phyloP scores from a whole-genome alignment of 2,797 vertebrate species.

The Sebastes oblongus region DNA sequence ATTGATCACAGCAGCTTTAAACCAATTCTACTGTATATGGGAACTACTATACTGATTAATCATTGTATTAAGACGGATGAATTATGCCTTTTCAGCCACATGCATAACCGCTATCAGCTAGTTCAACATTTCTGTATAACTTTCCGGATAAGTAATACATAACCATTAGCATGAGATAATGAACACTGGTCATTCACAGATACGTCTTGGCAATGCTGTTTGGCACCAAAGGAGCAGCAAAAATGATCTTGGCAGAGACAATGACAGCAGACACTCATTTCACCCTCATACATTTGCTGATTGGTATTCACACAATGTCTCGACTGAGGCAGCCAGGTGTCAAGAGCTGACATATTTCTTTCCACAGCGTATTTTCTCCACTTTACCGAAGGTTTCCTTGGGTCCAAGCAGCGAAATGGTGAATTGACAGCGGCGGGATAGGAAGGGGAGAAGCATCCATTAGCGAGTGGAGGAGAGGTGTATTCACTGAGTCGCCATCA shows the following conservation, averaged over 20 bases:
- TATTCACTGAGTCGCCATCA: slow-evolving; percentile 57
- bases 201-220: slow-evolving; percentile 23
- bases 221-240: slow-evolving; percentile 24
- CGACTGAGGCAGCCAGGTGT: slow-evolving; percentile 45
- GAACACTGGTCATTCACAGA: slow-evolving; percentile 30
- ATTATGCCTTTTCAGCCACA: not conserved
- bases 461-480: slow-evolving; percentile 48
- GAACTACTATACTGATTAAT: not conserved
- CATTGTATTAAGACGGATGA: not conserved
- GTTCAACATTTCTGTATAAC: not conserved
- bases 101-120: not conserved
- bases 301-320: slow-evolving; percentile 58
- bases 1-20: not conserved
- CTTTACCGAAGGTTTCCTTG: slow-evolving; percentile 38
- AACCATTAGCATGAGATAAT: slow-evolving; percentile 35
- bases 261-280: slow-evolving; percentile 49
- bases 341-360: slow-evolving; percentile 58
- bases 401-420: slow-evolving; percentile 41
- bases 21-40: not conserved
- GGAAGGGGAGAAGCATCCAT: slow-evolving; percentile 48
- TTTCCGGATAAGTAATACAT: not conserved
- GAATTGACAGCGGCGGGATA: slow-evolving; percentile 48
- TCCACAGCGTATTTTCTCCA: slow-evolving; percentile 40
- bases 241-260: slow-evolving; percentile 23
- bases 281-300: slow-evolving; percentile 36